These are phyloP conservation scores for Chouioia cunea DNA, from an alignment of 2,888 invertebrate genomes.

Conservation along the genomic window DNA sequence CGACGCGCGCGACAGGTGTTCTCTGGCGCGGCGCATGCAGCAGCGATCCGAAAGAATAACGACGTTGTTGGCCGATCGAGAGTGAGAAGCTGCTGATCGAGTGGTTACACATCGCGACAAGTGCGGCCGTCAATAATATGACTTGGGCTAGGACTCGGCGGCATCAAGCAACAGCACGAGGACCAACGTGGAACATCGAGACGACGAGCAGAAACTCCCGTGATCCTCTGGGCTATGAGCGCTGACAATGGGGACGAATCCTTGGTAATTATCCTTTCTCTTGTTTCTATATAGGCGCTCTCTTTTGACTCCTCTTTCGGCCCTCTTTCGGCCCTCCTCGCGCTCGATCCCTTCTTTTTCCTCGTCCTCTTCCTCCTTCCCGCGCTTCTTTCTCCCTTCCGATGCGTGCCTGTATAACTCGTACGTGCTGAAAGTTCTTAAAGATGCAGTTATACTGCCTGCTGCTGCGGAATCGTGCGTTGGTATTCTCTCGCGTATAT, in stretches of 20 bases:
- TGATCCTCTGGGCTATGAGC: conserved; percentile 66
- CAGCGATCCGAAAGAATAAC: no score
- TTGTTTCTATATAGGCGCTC: conserved; percentile 8
- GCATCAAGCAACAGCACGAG: conserved; percentile 11
- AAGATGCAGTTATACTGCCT: no score
- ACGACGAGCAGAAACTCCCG: conserved; percentile 48
- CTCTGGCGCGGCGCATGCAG: no score
- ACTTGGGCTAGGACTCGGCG: conserved; percentile 34
- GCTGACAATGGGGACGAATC: conserved; percentile 68
- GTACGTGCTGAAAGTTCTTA: no score
- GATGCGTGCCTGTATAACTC: background rate
- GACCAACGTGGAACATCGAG: conserved; percentile 21
- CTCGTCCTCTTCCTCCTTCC: background rate
- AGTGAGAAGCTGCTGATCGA: no score
- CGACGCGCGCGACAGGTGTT: conserved; percentile 21
- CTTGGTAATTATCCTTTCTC: conserved; percentile 64
- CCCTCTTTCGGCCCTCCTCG: conserved; percentile 14
- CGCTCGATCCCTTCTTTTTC: background rate
- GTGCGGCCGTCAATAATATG: conserved; percentile 30
- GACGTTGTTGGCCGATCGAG: no score
- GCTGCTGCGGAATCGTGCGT: no score
- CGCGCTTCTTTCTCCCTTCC: conserved; percentile 3
- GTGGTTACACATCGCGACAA: background rate
- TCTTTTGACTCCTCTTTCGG: conserved; percentile 5
- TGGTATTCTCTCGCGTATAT: background rate